These are phyloP conservation scores for Syrista parreyssii DNA, from an alignment of 2,888 invertebrate species.

Conservation along the genomic window DNA sequence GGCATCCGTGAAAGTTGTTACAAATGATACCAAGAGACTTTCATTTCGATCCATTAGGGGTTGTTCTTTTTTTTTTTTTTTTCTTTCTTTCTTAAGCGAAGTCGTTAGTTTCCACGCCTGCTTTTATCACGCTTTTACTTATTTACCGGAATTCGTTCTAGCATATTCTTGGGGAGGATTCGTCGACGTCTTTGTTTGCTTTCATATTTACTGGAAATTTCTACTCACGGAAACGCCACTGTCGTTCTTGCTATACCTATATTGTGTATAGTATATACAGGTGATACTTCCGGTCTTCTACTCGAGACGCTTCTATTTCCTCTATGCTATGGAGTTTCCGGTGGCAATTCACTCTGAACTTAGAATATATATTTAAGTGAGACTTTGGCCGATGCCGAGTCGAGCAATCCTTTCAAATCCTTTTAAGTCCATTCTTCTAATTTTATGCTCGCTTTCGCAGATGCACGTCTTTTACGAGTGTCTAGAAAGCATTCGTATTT, in stretches of 20 bases:
- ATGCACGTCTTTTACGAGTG: slow-evolving; percentile 48
- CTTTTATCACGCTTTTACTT: background rate
- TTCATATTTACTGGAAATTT: background rate
- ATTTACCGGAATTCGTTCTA: background rate
- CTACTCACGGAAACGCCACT: background rate
- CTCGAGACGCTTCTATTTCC: background rate
- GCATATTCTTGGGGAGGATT: background rate
- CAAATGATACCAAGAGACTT: slow-evolving; percentile 50
- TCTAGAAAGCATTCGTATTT: slow-evolving; percentile 29
- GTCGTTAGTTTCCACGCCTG: slow-evolving; percentile 41
- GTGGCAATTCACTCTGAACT: slow-evolving; percentile 43
- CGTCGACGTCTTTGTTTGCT: background rate
- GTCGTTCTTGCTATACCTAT: background rate
- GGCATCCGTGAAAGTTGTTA: slow-evolving; percentile 35
- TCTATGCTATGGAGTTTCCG: background rate
- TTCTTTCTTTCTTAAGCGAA: slow-evolving; percentile 32
- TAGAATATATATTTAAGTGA: slow-evolving; percentile 17
- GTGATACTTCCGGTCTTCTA: background rate
- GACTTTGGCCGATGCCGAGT: slow-evolving; percentile 27
- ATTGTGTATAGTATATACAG: background rate
- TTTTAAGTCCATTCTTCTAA: slow-evolving; percentile 58
- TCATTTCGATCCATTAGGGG: slow-evolving; percentile 43
- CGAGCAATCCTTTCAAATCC: slow-evolving; percentile 54
- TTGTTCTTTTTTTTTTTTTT: slow-evolving; percentile 12
- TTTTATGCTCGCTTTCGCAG: slow-evolving; percentile 50